Evolutionary conservation across 2,113 vertebrate species (phyloP), one percentile per base, ranked within the genome.

Genomic region (Maccullochella peelii): DNA sequence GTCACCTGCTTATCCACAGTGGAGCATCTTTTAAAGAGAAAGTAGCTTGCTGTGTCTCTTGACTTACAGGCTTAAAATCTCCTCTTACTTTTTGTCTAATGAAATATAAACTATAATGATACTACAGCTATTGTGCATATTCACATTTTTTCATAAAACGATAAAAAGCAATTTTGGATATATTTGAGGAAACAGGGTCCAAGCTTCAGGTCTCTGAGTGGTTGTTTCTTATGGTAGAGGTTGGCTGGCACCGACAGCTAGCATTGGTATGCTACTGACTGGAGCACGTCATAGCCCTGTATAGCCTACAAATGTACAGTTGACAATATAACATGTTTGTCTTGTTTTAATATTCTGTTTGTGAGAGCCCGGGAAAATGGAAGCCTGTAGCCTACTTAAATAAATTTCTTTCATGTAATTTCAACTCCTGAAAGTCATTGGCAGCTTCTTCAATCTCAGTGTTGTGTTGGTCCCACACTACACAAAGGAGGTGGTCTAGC

Each of bases 1-100:
- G 81, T 86, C 80, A 85, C 61, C 70, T 84, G 70, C 71, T 77
- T 85, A 84, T 90, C 75, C 74, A 67, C 71, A 82, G 47, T 21
- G 57, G 68, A 77, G 55, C 77, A 77, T 65, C 70, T 83, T 68
- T 84, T 84, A 76, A 88, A 87, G 73, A 40, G 21, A 76, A 54
- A 85, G 73, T 52, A 52, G 38, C 72, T 42, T 50, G 47, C 77
- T 62, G 59, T 82, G 57, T 76, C 15, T 75, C 16, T 30, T 73
- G 54, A 66, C 50, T 63, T 79, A 42, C 40, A 30, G 62, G 58
- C 42, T 73, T 63, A 65, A 25, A 50, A 16, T 18, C 33, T 40
- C 20, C 0, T 49, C 14, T 18, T 36, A 8, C 57, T 36, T 63
- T 80, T 23, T 69, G 7, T 54, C 49, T 42, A 2, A 50, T 40